Evolutionary conservation across 2,113 vertebrate genomes (phyloP).

Genomic region (Ia io): DNA sequence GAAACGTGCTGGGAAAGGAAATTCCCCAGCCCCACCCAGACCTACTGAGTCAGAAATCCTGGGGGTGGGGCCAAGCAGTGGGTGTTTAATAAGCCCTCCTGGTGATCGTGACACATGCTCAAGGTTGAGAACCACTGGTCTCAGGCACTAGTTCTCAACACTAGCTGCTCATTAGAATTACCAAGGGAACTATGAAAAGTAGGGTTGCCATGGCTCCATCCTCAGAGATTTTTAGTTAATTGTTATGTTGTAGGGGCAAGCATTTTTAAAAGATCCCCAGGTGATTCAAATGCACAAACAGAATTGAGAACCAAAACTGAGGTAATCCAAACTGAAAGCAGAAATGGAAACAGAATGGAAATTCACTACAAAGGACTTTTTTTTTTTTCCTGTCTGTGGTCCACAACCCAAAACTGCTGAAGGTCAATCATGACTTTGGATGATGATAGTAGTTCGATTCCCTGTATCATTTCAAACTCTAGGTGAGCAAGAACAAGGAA

Average conservation of each 20-base stretch:
- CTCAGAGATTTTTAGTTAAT: conserved; percentile 66
- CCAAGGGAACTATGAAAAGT: conserved; percentile 43
- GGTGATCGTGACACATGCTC: conserved; percentile 11
- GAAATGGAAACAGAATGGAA: conserved; percentile 16
- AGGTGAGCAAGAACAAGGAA: neutral
- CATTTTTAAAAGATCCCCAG: conserved; percentile 60
- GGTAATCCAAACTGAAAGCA: conserved; percentile 3
- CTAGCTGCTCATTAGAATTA: conserved; percentile 59
- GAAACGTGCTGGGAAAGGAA: neutral
- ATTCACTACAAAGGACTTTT: neutral
- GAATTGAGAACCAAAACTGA: conserved; percentile 10
- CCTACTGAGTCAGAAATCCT: neutral
- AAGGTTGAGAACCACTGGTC: conserved; percentile 40
- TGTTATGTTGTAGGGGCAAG: conserved; percentile 38
- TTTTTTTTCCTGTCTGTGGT: neutral
- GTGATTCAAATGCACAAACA: conserved; percentile 56
- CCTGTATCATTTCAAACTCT: neutral
- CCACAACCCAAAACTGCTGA: neutral
- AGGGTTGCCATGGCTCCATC: conserved; percentile 41
- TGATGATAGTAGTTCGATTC: neutral
- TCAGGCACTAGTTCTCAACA: conserved; percentile 20
- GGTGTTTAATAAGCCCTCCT: conserved; percentile 25
- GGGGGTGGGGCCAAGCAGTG: neutral
- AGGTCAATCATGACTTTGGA: neutral
- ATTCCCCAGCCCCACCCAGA: neutral